Percentiles rank a stretch among this genome's conserved stretches.
Conservation (phyloP, 2,888 invertebrate genomes). For the Tiliacea citrago region DNA sequence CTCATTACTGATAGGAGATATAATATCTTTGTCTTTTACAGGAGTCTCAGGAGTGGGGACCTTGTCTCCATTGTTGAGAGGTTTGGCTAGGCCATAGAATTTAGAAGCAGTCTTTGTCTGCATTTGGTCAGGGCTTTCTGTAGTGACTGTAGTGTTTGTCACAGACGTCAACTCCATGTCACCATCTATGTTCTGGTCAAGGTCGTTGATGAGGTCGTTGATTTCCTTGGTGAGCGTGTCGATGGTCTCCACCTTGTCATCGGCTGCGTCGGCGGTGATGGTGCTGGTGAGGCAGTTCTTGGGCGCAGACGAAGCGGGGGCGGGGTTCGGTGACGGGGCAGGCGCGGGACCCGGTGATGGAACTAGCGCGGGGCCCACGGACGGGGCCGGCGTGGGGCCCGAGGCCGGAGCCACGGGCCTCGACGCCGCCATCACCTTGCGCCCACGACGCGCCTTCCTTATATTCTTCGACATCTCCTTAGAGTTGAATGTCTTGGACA, state of each 20-base stretch:
- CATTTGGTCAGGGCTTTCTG: constrained; percentile 72
- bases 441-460: constrained; percentile 86
- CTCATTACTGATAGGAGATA: constrained; percentile 76
- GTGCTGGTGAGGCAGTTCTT: constrained; percentile 67
- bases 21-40: constrained; percentile 81
- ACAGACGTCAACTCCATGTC: constrained; percentile 78
- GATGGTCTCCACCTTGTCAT: constrained; percentile 84
- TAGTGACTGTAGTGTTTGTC: constrained; percentile 39
- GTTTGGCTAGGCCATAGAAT: constrained; percentile 83
- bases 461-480: constrained; percentile 88
- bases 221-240: constrained; percentile 88
- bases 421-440: constrained; percentile 79
- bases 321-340: constrained; percentile 11
- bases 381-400: neutral
- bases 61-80: constrained; percentile 80
- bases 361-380: constrained; percentile 40
- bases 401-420: constrained; percentile 60
- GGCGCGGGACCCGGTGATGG: constrained; percentile 43
- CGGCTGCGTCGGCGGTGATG: constrained; percentile 70
- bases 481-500: constrained; percentile 90
- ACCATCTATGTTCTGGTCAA: constrained; percentile 85
- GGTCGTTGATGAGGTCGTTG: constrained; percentile 85
- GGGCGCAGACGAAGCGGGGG: constrained; percentile 34
- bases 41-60: constrained; percentile 80
- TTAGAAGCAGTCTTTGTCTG: constrained; percentile 82